Evolutionary conservation across 1,140 invertebrate species (phyloP).

Genomic region (Pemphigus obesinymphae): DNA sequence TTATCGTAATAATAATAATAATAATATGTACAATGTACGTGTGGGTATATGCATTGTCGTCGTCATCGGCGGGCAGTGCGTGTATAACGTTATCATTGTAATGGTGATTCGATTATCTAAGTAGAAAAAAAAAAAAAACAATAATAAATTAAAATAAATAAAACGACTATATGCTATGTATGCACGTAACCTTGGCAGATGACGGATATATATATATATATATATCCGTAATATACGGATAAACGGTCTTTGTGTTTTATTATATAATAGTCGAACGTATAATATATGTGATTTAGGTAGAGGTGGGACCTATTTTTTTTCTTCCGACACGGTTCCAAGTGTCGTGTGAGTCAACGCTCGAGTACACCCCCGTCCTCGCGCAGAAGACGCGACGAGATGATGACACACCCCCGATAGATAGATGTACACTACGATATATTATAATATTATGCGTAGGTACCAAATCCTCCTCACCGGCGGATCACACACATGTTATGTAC

Average conservation of each 20-base stretch:
- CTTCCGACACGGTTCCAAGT: background rate
- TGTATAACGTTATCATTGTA: background rate
- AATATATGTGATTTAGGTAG: background rate
- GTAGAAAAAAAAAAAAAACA: background rate
- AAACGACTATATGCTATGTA: background rate
- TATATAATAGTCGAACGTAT: background rate
- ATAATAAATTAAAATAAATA: background rate
- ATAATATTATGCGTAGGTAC: no score
- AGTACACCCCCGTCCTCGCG: background rate
- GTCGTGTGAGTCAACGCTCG: background rate
- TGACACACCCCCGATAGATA: background rate
- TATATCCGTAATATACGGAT: background rate
- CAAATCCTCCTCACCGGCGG: no score
- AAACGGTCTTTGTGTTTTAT: background rate
- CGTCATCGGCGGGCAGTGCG: no score
- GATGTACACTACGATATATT: no score
- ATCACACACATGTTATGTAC: no score
- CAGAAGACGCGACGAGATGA: background rate
- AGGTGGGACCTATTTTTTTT: no score
- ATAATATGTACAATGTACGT: no score
- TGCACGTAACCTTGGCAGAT: background rate
- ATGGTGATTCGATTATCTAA: background rate
- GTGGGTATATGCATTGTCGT: background rate
- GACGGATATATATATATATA: background rate
- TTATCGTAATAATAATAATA: no score